A percentile compares a stretch with the other conserved stretches of the same genome.
These are phyloP conservation scores for Urocitellus parryii DNA, from an alignment of 2,113 vertebrate genomes.

Conservation along the genomic window DNA sequence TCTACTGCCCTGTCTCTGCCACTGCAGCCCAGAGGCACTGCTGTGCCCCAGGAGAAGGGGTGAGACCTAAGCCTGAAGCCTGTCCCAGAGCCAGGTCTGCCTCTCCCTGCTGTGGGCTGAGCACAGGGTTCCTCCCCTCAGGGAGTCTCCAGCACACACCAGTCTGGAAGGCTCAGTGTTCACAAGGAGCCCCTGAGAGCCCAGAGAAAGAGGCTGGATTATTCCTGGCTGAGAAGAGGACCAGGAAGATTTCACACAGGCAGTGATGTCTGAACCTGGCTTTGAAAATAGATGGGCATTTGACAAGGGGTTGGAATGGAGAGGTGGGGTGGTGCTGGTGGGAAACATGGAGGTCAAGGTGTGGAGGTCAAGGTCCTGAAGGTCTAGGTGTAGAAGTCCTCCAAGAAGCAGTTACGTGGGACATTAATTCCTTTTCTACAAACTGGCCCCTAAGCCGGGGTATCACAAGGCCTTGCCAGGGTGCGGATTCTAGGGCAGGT, in stretches of 20 bases:
- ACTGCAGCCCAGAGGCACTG: background rate
- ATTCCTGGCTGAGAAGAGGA: background rate
- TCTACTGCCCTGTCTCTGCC: too few relatives aligned
- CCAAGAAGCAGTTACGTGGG: background rate
- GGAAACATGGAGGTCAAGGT: background rate
- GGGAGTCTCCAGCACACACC: fast-evolving
- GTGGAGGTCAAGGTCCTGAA: background rate
- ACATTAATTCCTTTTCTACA: background rate
- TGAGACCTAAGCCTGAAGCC: background rate
- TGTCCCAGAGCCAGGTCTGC: fast-evolving
- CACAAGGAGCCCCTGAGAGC: background rate
- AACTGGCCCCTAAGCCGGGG: fast-evolving
- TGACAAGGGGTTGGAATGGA: background rate
- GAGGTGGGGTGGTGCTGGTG: too few relatives aligned
- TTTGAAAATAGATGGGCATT: background rate
- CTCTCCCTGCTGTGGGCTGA: background rate
- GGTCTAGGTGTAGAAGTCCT: background rate
- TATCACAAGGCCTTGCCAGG: background rate
- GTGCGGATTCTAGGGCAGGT: background rate
- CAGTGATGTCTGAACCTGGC: background rate
- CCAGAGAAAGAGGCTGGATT: background rate
- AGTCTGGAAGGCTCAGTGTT: fast-evolving
- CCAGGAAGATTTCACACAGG: background rate
- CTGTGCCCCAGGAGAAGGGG: background rate
- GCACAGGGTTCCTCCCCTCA: fast-evolving